Evolutionary conservation across 2,888 invertebrate species (phyloP), one percentile per base, ranked within the genome.

Genomic region (Parochlus steinenii): DNA sequence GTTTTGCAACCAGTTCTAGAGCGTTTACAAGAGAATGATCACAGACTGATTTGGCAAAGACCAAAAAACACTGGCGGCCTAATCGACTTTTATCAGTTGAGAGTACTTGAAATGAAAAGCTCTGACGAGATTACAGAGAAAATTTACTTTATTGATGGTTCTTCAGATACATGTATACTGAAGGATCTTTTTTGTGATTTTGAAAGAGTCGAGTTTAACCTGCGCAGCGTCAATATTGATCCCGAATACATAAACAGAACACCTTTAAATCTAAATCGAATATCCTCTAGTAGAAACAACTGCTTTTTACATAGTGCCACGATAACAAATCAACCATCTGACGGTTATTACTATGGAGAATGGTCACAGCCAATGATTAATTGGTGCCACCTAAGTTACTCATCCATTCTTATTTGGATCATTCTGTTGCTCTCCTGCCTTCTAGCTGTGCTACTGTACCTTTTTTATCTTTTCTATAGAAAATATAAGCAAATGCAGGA

Each of bases 141-240:
- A 29, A 17, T 34, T 2, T 36, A 22, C 16, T 12, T 17, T 18
- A 30, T 36, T n/a, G 11, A 14, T n/a, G 16, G 36, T n/a, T 16
- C 14, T n/a, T 7, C 6, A n/a, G 22, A 12, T 5, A 22, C 29
- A 8, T 34, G 34, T 17, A 16, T 28, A 7, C 27, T 34, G 15
- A 14, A 34, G 2, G 10, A n/a, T 5, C 11, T 22, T 6, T 14
- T 5, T 8, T 34, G 34, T 27, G 28, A 34, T n/a, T 17, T 11
- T 10, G 19, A 19, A 6, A 5, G 6, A 11, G 14, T 12, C 15
- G 10, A 28, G 6, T 22, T 27, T 7, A 11, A 6, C 18, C 29
- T 36, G 10, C 28, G 24, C 7, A 19, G 5, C 2, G 36, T 36
- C 5, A 36, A 36, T 18, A 15, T 36, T 5, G 17, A 36, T 14